Conservation (phyloP, 2,888 invertebrate species). For the Apamea epomidion region DNA sequence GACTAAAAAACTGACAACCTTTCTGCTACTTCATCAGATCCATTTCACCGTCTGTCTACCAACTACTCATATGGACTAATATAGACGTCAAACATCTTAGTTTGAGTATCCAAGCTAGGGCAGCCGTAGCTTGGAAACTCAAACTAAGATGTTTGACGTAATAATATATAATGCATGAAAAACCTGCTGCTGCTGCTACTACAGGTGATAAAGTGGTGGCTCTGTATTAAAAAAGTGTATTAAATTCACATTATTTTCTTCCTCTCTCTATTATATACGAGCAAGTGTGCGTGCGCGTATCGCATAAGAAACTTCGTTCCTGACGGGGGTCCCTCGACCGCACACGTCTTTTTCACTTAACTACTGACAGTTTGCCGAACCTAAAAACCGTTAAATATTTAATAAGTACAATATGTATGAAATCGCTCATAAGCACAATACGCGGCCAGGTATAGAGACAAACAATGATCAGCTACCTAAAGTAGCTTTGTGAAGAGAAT, state of each 20-base stretch:
- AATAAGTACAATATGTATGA: neutral
- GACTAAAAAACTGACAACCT: neutral
- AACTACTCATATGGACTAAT: neutral
- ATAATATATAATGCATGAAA: neutral
- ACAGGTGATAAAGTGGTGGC: no score
- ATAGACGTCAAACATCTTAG: neutral
- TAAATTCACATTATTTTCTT: neutral
- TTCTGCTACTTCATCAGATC: neutral
- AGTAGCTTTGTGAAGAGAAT: slow-evolving; percentile 3
- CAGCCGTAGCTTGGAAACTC: neutral
- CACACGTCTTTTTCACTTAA: neutral
- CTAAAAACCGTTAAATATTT: neutral
- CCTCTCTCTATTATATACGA: no score
- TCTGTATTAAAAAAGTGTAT: neutral
- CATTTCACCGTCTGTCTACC: neutral
- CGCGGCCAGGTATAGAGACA: no score
- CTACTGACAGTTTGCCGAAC: neutral
- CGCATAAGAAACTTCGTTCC: neutral
- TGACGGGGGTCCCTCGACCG: no score
- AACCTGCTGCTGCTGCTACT: neutral
- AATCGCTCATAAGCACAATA: neutral
- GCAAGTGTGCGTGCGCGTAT: no score
- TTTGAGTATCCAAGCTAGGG: no score
- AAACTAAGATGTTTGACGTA: neutral
- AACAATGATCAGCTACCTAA: neutral